Conservation (phyloP, 2,888 invertebrate species). For the Thelaira solivaga region DNA sequence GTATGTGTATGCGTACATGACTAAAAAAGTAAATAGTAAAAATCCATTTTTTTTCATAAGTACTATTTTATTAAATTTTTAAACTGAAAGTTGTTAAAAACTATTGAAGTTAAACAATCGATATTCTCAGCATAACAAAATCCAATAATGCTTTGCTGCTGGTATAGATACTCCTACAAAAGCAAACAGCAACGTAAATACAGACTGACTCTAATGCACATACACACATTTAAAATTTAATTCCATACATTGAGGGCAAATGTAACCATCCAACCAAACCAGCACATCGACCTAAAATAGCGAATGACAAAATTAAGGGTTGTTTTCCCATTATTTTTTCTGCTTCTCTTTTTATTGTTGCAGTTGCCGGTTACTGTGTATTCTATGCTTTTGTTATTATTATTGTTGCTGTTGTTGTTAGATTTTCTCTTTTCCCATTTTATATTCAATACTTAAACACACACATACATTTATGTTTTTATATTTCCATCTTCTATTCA, state of each 20-base stretch:
- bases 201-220: not conserved
- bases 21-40: not conserved
- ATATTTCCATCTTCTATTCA: not conserved
- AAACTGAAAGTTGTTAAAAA: not conserved
- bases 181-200: not conserved
- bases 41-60: constrained; percentile 3
- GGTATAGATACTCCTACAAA: not conserved
- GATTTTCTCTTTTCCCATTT: not conserved
- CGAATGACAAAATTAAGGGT: constrained; percentile 43
- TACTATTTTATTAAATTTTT: constrained; percentile 2
- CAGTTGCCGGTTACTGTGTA: not conserved
- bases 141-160: constrained; percentile 9
- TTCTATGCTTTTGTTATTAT: too few species aligned
- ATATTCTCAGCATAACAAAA: constrained; percentile 11
- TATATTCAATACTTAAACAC: too few species aligned
- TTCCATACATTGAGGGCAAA: constrained; percentile 13
- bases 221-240: not conserved
- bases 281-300: constrained; percentile 47
- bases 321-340: constrained; percentile 29
- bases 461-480: not conserved
- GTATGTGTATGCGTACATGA: too few species aligned
- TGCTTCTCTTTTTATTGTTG: not conserved
- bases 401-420: not conserved
- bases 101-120: constrained; percentile 14
- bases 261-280: constrained; percentile 42